Base-by-base conservation (phyloP, 2,888 invertebrate species). In the Ormyrus thymus region DNA sequence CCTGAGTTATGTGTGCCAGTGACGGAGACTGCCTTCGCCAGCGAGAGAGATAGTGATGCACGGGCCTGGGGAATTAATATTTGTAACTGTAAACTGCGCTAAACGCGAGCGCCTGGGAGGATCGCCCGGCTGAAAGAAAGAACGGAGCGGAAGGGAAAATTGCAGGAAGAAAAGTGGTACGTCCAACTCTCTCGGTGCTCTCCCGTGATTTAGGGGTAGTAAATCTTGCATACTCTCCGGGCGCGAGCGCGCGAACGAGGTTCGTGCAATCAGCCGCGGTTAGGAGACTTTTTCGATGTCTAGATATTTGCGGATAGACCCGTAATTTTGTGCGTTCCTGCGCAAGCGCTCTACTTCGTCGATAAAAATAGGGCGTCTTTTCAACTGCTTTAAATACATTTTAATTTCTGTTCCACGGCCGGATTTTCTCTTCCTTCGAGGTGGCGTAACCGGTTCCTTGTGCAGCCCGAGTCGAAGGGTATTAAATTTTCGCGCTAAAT, bases 1-100 rank as follows among this genome's bases (percentile, higher is more conserved):
- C 83, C 83, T 86, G 86, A 87, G 86, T 87, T 86, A 86, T 87
- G 86, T 86, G 83, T 82, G 76, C 76, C 81, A 82, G 83, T 70
- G 77, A 83, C 81, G 64, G 76, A 15, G 46, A 0, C 1, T 45
- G 50, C 10, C 46, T 50, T 6, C 48, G 61, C 7, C 70, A 55
- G 73, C 56, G 79, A 71, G 72, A 50, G 62, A 65, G 64, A 73
- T 55, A 55, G 71, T 66, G 73, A 82, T 83, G 82, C 79, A 76
- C 83, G 81, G 56, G 51, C 75, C 78, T 76, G 45, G 81, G 70
- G 83, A 85, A 86, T 86, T 87, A 86, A 86, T 87, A 88, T 87
- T 87, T 86, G 83, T 84, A 84, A 85, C 84, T 82, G 82, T 83
- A 81, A 84, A 81, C 72, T 77, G 82, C 79, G 72, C 80, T 84